A percentile compares a stretch with the other conserved stretches of the same genome.
These are phyloP conservation scores for Agelas oroides DNA, from an alignment of 37 sponge, comb jelly and placozoan genomes.

Conservation along the genomic window DNA sequence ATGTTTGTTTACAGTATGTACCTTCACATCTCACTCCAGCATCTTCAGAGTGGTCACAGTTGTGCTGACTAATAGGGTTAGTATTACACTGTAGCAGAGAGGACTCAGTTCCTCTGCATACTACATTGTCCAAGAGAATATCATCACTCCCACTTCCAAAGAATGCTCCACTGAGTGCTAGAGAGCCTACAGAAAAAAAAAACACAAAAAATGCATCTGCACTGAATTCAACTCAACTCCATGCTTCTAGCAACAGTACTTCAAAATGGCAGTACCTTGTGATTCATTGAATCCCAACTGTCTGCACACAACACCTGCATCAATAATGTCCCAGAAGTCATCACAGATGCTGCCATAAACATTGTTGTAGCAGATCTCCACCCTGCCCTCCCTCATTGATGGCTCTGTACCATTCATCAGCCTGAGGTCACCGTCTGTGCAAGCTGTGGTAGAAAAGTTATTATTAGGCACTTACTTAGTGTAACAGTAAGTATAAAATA, in stretches of 20 bases:
- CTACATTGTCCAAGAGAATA: constrained; percentile 51
- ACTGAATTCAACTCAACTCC: no score
- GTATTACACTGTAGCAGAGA: constrained; percentile 32
- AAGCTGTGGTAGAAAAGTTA: no score
- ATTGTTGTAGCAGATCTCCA: constrained; percentile 15
- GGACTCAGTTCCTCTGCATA: constrained; percentile 51
- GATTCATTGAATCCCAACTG: constrained; percentile 11
- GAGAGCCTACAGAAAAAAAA: neutral
- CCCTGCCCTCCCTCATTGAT: neutral
- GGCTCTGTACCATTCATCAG: neutral
- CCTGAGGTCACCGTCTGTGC: neutral
- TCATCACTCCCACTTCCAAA: constrained; percentile 22
- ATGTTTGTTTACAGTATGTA: no score
- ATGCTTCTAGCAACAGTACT: no score
- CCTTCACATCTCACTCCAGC: constrained; percentile 52
- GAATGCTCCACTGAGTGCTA: constrained; percentile 1
- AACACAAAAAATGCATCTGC: no score
- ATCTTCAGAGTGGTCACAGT: constrained; percentile 35
- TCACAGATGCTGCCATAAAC: constrained; percentile 19
- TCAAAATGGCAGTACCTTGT: no score
- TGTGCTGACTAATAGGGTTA: constrained; percentile 19
- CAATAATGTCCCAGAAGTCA: neutral
- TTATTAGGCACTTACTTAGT: no score
- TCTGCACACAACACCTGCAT: constrained; percentile 17
- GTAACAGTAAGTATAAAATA: no score